Evolutionary conservation across 2,888 invertebrate genomes (phyloP), one percentile per base, ranked within the genome.

Genomic region (Agrotis exclamationis): DNA sequence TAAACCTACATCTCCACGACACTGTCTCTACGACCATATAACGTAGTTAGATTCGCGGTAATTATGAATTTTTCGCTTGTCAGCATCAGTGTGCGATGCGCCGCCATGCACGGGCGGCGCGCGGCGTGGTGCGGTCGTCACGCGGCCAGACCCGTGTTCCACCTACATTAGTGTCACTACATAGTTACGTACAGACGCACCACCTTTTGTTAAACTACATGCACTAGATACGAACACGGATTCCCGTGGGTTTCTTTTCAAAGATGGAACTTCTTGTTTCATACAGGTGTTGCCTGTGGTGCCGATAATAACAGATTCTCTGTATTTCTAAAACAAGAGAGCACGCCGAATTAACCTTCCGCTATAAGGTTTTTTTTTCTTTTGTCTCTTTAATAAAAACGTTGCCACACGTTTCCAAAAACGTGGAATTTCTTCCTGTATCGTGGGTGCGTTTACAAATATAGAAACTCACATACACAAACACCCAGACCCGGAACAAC

Each of bases 1-100:
- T 44, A n/a, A 22, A 54, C 16, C 53, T 6, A 28, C 33, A 50
- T 16, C 48, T 58, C 44, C 24, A 22, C 13, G 47, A 63, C 24
- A 59, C 24, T 51, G 70, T 60, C 44, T 71, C 28, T 20, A 16
- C 13, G 14, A 71, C 53, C 44, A 28, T 50, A 50, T 45, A 45
- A 22, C 56, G 5, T 20, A 6, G 11, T 33, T 20, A 33, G 56
- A n/a, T 56, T 13, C 39, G 18, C 47, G 53, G 59, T 64, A 54
- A 83, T 79, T 81, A 81, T 20, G 2, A 74, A 80, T 81, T 81
- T 83, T 72, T 76, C 76, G 76, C 81, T 76, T 68, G 79, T 83
- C 76, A 83, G 57, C 58, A 50, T 50, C 33, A 70, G 48, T 22
- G 33, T 7, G 47, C 45, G 56, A n/a, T 64, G 75, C 57, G n/a